Conservation (phyloP, 2,113 vertebrate genomes). For the Sarotherodon lohbergeri region DNA sequence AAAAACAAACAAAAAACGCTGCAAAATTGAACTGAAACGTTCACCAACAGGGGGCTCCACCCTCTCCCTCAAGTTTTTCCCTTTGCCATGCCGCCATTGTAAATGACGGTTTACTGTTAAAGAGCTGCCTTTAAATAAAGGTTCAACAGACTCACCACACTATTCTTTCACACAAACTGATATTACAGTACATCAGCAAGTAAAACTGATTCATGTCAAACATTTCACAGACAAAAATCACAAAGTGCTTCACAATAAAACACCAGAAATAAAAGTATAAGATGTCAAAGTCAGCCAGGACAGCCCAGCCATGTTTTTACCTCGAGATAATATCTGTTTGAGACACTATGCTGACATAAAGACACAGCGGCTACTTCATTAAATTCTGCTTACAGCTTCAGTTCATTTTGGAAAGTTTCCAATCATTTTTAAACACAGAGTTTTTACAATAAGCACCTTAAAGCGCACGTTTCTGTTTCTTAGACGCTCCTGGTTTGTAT, state of each 20-base stretch:
- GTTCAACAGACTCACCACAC: not conserved
- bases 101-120: not conserved
- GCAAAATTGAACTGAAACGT: not conserved
- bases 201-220: not conserved
- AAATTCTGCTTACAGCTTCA: not conserved
- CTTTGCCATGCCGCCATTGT: not conserved
- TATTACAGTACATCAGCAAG: not conserved
- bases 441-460: not conserved
- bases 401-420: not conserved
- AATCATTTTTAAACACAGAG: not conserved
- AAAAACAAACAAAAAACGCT: not conserved
- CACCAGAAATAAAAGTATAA: not conserved
- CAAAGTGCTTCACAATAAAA: not conserved
- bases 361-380: not conserved
- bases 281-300: not conserved
- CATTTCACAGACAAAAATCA: accelerated
- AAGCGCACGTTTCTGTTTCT: not conserved
- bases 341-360: not conserved
- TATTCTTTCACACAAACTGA: not conserved
- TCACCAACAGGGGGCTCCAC: not conserved
- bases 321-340: not conserved
- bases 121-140: not conserved
- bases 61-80: not conserved
- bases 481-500: not conserved
- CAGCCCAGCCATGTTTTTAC: not conserved